Conservation (phyloP, 2,797 vertebrate genomes). For the Heteromormyrus szaboi region DNA sequence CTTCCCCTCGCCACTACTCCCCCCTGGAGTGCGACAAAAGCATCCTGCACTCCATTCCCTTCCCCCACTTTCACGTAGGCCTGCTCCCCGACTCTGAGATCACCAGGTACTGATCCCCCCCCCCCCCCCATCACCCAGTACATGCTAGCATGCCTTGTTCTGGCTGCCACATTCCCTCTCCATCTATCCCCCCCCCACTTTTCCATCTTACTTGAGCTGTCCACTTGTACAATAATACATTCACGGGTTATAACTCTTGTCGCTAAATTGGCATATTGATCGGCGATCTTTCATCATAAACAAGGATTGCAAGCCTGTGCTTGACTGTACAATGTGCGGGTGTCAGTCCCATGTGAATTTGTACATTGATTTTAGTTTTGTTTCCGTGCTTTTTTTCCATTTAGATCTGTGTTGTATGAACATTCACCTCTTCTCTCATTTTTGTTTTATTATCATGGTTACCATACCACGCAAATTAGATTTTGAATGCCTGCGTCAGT, state of each 20-base stretch:
- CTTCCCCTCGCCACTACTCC: constrained; percentile 91
- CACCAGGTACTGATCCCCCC: constrained; percentile 75
- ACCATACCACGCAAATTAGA: neutral
- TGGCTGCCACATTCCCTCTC: neutral
- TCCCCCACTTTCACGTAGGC: constrained; percentile 89
- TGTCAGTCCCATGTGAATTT: neutral
- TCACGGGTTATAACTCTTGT: neutral
- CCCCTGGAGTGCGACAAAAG: constrained; percentile 92
- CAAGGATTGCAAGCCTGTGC: neutral
- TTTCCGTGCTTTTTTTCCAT: constrained; percentile 18
- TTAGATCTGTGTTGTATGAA: neutral
- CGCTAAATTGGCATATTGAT: neutral
- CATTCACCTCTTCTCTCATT: neutral
- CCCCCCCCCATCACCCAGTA: constrained; percentile 7
- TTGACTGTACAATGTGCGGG: neutral
- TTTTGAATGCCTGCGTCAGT: neutral
- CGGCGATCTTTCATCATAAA: neutral
- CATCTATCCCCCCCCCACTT: neutral
- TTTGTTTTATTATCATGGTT: neutral
- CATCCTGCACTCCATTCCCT: constrained; percentile 85
- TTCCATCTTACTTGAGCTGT: neutral
- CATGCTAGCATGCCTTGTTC: constrained; percentile 10
- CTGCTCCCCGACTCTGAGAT: constrained; percentile 89
- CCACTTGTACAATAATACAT: neutral
- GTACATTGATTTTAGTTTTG: neutral